Base-by-base conservation (phyloP, 2,797 vertebrate species). In the Mustela erminea region DNA sequence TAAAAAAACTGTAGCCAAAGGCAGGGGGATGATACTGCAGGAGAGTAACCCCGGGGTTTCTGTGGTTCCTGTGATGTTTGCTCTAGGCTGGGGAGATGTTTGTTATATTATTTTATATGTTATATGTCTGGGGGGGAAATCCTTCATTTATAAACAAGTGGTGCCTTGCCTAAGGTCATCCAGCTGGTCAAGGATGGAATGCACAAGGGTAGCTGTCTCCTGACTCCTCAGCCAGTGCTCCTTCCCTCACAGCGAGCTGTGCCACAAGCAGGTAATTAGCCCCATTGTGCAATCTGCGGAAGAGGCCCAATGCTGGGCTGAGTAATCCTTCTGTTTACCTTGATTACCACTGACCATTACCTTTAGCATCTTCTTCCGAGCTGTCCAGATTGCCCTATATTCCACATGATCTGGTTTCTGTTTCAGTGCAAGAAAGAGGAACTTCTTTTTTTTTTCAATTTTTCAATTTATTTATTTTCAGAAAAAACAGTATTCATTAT, bases 11-110 rank as follows among this genome's bases (percentile, higher is more conserved):
- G 38, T n/a, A 68, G 41, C 38, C 18, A 3, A 66, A 75, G n/a
- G 49, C 20, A 10, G 3, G 35, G 13, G 32, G n/a, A 27, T 41
- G 21, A 8, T 5, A 32, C 1, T 1, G 17, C 0, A 32, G 60
- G 74, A 60, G 43, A 74, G 12, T 13, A 35, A 68, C 23, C 18
- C 32, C 1, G 23, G 23, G 58, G 35, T 72, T 52, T 46, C n/a
- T 3, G 21, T 70, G 54, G 60, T 52, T 86, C 56, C 75, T 27
- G 29, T 4, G 41, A 21, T 58, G 23, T 38, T 52, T 77, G 41
- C 29, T 32, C 66, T 35, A 29, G 70, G 43, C 64, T 15, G 18
- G 12, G 7, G 27, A 2, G 46, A 15, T 23, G 21, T 41, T 54
- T 64, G 54, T 17, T 54, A 41, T 46, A 62, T 43, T 64, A 32